Percentiles rank a stretch among this genome's conserved stretches.
These are phyloP conservation scores for Halcyon senegalensis DNA, from an alignment of 2,113 vertebrate species.

Conservation along the genomic window DNA sequence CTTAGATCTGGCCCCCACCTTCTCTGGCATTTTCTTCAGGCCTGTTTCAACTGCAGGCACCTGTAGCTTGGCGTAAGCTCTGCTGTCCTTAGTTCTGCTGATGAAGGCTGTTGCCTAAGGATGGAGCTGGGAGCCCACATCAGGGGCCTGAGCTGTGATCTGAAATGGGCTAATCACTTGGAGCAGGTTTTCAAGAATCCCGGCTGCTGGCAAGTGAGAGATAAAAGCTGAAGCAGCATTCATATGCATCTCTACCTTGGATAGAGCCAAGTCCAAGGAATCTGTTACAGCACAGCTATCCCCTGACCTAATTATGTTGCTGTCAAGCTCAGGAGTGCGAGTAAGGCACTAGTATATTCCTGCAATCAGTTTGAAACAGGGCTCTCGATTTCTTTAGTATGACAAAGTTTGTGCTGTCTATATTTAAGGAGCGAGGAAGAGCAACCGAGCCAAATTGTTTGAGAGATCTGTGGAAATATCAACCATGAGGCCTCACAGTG, in stretches of 20 bases:
- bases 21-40: not conserved
- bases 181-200: not conserved
- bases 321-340: not conserved
- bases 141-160: not conserved
- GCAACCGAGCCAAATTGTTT: not conserved
- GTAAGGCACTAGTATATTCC: not conserved
- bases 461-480: not conserved
- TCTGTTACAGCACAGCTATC: constrained; percentile 14
- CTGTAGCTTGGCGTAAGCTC: not conserved
- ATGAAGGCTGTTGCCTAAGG: not conserved
- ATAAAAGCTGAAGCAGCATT: not conserved
- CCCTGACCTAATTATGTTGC: not conserved
- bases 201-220: not conserved
- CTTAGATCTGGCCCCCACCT: not conserved
- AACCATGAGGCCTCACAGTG: not conserved
- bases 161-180: not conserved
- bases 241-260: not conserved
- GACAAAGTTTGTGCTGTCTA: not conserved
- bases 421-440: not conserved
- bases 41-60: not conserved
- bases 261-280: constrained; percentile 6
- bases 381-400: not conserved
- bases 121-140: not conserved
- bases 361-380: not conserved
- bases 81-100: not conserved